A percentile compares a stretch with the other conserved stretches of the same genome.
phyloP scores from a whole-genome alignment of 2,797 vertebrate species.

The Pseudomugil gertrudae region DNA sequence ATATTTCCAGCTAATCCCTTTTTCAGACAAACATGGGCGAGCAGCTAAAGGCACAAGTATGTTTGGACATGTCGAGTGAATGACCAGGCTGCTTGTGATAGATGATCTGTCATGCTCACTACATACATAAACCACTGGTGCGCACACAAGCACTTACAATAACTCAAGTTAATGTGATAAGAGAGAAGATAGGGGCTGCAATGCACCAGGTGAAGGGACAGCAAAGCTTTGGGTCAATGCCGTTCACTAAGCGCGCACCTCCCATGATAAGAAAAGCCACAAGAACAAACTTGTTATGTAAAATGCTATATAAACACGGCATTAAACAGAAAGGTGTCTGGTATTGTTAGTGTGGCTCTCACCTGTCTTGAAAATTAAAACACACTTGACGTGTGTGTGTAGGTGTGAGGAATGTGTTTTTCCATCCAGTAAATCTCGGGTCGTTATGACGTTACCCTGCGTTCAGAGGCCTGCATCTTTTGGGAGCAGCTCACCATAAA shows the following conservation, averaged over 20 bases:
- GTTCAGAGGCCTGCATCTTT: conserved; percentile 13
- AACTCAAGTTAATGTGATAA: conserved; percentile 45
- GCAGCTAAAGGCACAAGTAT: conserved; percentile 37
- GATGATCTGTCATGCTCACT: conserved; percentile 49
- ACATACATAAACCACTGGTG: conserved; percentile 48
- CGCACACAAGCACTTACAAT: conserved; percentile 23
- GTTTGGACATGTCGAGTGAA: conserved; percentile 56
- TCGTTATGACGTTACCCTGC: conserved; percentile 22
- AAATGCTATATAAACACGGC: conserved; percentile 65
- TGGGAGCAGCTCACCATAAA: conserved; percentile 46
- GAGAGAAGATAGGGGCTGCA: conserved; percentile 20
- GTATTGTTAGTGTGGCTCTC: conserved; percentile 36
- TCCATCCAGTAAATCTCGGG: conserved; percentile 42
- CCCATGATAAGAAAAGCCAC: conserved; percentile 38
- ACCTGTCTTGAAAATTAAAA: conserved; percentile 43
- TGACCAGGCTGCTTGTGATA: conserved; percentile 42
- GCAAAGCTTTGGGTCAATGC: conserved; percentile 36
- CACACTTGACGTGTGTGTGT: conserved; percentile 32
- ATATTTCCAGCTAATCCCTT: conserved; percentile 69
- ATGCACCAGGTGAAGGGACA: conserved; percentile 8
- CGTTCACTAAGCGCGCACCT: conserved; percentile 24
- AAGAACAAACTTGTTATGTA: conserved; percentile 44
- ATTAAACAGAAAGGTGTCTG: conserved; percentile 40
- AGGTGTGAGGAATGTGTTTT: conserved; percentile 63
- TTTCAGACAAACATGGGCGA: conserved; percentile 68